phyloP scores from a whole-genome alignment of 2,888 invertebrate genomes.

The Clepsis dumicolana region DNA sequence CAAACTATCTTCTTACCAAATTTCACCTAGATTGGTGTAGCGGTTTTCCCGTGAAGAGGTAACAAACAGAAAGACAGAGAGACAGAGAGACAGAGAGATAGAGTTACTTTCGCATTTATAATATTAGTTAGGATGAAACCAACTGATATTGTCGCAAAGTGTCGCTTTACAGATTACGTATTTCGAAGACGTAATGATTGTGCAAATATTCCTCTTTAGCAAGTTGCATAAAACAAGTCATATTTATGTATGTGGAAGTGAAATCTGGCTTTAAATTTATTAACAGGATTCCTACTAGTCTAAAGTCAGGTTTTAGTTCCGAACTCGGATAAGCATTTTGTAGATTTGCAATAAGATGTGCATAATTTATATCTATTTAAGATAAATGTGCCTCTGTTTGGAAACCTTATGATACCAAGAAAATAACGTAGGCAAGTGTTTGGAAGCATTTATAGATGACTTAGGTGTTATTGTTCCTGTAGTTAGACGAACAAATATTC shows the following conservation, averaged over 20 bases:
- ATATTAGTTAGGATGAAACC: background rate
- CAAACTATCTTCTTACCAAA: too few species aligned
- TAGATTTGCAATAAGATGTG: constrained; percentile 24
- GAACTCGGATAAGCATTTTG: constrained; percentile 18
- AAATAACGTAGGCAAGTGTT: constrained; percentile 40
- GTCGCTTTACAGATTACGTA: background rate
- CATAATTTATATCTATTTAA: constrained; percentile 37
- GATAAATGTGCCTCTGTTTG: constrained; percentile 6
- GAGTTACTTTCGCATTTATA: too few species aligned
- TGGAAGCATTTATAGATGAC: constrained; percentile 51
- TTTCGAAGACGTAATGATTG: constrained; percentile 2
- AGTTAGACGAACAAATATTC: constrained; percentile 26
- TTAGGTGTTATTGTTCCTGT: constrained; percentile 48
- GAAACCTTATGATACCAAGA: constrained; percentile 24
- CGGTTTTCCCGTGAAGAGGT: too few species aligned
- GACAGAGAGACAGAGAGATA: too few species aligned
- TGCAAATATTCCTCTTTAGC: constrained; percentile 9
- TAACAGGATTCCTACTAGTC: constrained; percentile 28
- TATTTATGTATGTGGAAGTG: constrained; percentile 10
- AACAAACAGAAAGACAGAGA: too few species aligned
- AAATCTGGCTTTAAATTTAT: constrained; percentile 18
- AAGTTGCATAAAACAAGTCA: constrained; percentile 9
- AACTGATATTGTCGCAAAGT: constrained; percentile 5
- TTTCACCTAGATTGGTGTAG: too few species aligned
- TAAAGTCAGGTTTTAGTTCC: constrained; percentile 19